Evolutionary conservation across 2,797 vertebrate species (phyloP).

Genomic region (Channa striata): DNA sequence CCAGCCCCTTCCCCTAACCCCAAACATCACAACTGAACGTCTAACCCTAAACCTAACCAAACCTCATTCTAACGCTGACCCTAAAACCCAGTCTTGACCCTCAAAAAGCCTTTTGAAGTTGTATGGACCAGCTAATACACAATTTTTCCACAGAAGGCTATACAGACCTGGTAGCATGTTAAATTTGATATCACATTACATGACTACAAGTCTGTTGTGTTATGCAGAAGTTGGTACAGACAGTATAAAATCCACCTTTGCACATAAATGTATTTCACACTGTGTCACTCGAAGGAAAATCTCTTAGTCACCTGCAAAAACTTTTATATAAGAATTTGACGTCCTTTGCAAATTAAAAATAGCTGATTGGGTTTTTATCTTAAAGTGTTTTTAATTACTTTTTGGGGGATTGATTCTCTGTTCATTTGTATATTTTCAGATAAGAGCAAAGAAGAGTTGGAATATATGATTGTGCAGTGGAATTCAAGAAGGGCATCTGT

Average conservation of each 20-base stretch:
- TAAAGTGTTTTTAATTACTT: conserved; percentile 49
- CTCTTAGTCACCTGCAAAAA: conserved; percentile 14
- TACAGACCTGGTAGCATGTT: too few relatives aligned
- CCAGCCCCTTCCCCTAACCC: too few relatives aligned
- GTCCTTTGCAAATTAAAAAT: conserved; percentile 38
- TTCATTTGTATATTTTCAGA: conserved; percentile 70
- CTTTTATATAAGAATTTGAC: conserved; percentile 15
- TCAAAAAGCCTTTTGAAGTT: too few relatives aligned
- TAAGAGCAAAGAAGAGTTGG: conserved; percentile 55
- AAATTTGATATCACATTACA: background rate
- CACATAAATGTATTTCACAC: background rate
- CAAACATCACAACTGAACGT: too few relatives aligned
- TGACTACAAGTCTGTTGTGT: background rate
- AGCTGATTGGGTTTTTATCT: conserved; percentile 48
- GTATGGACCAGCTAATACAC: too few relatives aligned
- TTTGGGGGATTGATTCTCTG: conserved; percentile 14
- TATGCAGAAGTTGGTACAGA: background rate
- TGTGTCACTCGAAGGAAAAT: background rate
- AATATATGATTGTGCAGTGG: conserved; percentile 70
- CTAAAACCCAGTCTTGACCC: too few relatives aligned
- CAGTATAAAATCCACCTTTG: background rate
- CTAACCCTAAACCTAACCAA: too few relatives aligned
- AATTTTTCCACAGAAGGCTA: too few relatives aligned
- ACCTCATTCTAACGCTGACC: too few relatives aligned
- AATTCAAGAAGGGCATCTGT: conserved; percentile 56